Conservation (phyloP, 1,140 invertebrate genomes). For the Oppia nitens region DNA sequence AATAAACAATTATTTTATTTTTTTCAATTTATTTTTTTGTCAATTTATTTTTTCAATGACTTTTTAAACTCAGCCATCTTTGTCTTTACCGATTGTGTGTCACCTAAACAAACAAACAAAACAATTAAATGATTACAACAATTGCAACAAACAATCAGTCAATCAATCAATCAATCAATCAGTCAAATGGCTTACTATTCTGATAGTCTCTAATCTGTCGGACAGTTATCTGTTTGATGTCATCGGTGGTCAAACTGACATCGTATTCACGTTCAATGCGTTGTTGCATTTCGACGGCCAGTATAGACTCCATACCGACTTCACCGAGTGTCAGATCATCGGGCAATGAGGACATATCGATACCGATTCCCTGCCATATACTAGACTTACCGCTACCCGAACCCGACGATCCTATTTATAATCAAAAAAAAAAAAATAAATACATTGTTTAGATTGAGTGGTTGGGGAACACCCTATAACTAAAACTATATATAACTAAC, state of each 20-base stretch:
- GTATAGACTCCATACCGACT: constrained; percentile 87
- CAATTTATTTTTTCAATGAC: background rate
- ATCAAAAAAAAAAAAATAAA: background rate
- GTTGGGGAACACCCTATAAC: background rate
- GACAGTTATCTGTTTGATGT: constrained; percentile 14
- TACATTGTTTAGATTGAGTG: background rate
- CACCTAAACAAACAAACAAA: background rate
- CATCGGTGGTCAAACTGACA: constrained; percentile 4
- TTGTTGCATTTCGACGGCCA: constrained; percentile 84
- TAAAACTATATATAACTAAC: background rate
- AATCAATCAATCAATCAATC: too few relatives aligned
- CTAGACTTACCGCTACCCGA: constrained; percentile 2
- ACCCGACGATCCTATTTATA: background rate
- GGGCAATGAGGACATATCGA: constrained; percentile 8
- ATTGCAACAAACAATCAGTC: background rate
- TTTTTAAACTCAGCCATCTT: constrained; percentile 7
- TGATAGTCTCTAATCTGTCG: constrained; percentile 8
- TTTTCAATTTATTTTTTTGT: background rate
- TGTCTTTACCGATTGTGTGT: background rate
- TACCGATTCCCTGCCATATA: constrained; percentile 8
- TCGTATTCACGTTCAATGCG: constrained; percentile 15
- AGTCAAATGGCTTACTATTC: background rate
- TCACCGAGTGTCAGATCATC: constrained; percentile 57
- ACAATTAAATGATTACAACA: background rate
- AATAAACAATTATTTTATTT: background rate